Evolutionary conservation across 53 echinoderm and acorn worm genomes (phyloP).

Genomic region (Stichopus horrens): DNA sequence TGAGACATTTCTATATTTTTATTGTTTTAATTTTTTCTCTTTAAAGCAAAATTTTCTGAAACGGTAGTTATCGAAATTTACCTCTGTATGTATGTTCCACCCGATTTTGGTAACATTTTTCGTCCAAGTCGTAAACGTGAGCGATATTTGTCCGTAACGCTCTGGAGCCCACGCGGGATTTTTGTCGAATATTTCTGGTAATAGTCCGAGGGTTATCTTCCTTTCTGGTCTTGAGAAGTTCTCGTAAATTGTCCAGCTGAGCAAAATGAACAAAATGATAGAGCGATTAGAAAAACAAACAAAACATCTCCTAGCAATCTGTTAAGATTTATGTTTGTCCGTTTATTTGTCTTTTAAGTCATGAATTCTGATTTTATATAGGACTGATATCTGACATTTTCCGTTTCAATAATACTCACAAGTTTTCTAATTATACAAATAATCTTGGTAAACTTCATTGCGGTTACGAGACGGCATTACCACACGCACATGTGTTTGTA

Average conservation of each 20-base stretch:
- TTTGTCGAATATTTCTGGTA: constrained; percentile 64
- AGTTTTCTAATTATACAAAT: background rate
- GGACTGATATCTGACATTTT: background rate
- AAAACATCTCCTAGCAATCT: background rate
- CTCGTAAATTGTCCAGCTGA: constrained; percentile 71
- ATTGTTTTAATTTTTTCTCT: too few species aligned
- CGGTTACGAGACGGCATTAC: too few species aligned
- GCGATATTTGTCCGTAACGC: constrained; percentile 79
- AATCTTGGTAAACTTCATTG: too few species aligned
- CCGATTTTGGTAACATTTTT: constrained; percentile 70
- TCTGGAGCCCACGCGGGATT: constrained; percentile 53
- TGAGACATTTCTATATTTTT: too few species aligned
- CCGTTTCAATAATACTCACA: background rate
- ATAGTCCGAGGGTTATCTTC: constrained; percentile 29
- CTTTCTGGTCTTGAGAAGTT: constrained; percentile 53
- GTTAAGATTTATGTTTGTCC: too few species aligned
- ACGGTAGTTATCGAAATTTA: background rate
- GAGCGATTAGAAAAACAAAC: background rate
- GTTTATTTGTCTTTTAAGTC: background rate
- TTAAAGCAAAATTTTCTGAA: too few species aligned
- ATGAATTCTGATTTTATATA: background rate
- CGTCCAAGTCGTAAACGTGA: constrained; percentile 59
- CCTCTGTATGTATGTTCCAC: constrained; percentile 80
- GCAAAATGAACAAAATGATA: background rate
- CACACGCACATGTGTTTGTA: too few species aligned